These are phyloP conservation scores for Pelvicachromis taeniatus DNA, from an alignment of 2,113 vertebrate species.

Conservation along the genomic window DNA sequence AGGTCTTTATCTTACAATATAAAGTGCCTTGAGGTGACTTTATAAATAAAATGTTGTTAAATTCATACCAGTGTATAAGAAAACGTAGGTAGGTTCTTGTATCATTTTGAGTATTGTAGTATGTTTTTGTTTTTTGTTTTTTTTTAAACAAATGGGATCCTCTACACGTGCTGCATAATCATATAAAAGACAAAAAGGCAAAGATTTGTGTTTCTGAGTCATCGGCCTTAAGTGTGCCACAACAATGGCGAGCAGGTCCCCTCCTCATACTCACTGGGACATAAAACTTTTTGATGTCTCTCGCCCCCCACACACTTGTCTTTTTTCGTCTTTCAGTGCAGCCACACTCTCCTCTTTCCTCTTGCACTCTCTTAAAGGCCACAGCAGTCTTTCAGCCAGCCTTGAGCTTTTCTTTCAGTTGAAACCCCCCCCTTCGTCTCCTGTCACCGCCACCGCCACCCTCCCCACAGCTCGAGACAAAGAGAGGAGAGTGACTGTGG, in stretches of 20 bases:
- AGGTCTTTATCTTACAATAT: not conserved
- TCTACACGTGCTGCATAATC: not conserved
- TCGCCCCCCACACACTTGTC: not conserved
- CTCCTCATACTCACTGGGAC: slow-evolving; percentile 28
- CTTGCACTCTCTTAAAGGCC: slow-evolving; percentile 55
- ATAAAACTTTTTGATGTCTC: slow-evolving; percentile 49
- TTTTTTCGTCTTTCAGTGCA: slow-evolving; percentile 10
- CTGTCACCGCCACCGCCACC: not conserved
- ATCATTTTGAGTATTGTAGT: not conserved
- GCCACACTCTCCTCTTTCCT: slow-evolving; percentile 48
- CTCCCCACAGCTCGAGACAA: slow-evolving; percentile 62
- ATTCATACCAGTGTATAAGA: not conserved
- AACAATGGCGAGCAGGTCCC: slow-evolving; percentile 37
- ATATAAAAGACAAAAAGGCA: not conserved
- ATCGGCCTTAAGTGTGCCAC: slow-evolving; percentile 58
- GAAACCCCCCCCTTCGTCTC: not conserved
- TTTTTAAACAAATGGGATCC: not conserved
- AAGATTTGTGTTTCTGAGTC: slow-evolving; percentile 48
- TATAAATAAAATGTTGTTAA: fast-evolving
- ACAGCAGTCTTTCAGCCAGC: slow-evolving; percentile 50
- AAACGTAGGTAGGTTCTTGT: fast-evolving
- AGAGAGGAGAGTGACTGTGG: slow-evolving; percentile 75
- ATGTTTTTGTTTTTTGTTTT: not conserved
- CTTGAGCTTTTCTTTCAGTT: slow-evolving; percentile 38
- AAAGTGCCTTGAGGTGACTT: not conserved